Base-by-base conservation (phyloP, 2,797 vertebrate species). In the Neomorphus geoffroyi region DNA sequence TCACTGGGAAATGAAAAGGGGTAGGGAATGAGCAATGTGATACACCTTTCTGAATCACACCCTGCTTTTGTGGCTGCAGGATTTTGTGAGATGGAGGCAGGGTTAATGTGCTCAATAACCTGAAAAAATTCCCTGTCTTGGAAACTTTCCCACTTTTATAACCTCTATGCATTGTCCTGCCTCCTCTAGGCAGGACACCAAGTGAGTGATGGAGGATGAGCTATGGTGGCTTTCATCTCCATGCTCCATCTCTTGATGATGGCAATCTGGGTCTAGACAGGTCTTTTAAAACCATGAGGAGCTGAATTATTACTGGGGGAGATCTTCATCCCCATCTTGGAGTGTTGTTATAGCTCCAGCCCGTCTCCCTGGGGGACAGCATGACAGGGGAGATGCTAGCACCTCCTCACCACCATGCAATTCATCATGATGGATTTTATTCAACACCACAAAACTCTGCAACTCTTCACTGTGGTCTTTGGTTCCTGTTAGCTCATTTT, bases 151-250 rank as follows among this genome's bases (percentile, higher is more conserved):
- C 5, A 2, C 62, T 82, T 85, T 50, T 58, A 58, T 54, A 50
- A 72, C 8, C 46, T 62, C 33, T 43, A 8, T 3, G 2, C 1
- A 0, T 73, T 3, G 0, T 35, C 1, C 24, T 35, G 2, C 30
- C 17, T 65, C 43, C 43, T 73, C 30, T 66, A 48, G 50, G 18
- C 8, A 35, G 81, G 62, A 17, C 43, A 10, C 4, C 0, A 1
- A 28, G n/a, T 30, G 57, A 30, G 24, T 28, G 66, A 27, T 19
- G 30, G 48, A 48, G 58, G 50, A 41, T 9, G 41, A 67, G 35
- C 6, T 13, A 2, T 35, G 28, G 48, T 0, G 1, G 39, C 22
- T 60, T 33, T 33, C 33, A 18, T 12, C 6, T 26, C 14, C 6
- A 2, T 16, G 35, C 19, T 80, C 53, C 33, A 2, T 21, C 71